These are phyloP conservation scores for Actinostola sp. DNA, from an alignment of 92 coral and sea anemone genomes.

Conservation along the genomic window DNA sequence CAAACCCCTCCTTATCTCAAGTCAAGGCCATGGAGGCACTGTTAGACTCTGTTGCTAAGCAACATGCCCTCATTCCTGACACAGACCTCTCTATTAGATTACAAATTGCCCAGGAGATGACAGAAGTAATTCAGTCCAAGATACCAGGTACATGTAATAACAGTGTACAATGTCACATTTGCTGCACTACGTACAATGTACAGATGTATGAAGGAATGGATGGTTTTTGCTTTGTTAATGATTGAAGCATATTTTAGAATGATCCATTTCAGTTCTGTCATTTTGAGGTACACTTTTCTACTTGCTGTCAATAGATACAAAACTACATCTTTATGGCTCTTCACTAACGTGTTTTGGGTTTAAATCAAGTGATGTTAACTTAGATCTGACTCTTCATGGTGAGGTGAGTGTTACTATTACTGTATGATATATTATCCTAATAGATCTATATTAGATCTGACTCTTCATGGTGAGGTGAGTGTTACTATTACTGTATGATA, in stretches of 20 bases:
- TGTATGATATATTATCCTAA: no score
- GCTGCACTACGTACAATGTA: no score
- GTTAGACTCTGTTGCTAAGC: constrained; percentile 53
- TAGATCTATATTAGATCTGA: no score
- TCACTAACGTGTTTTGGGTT: constrained; percentile 86
- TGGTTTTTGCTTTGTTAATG: no score
- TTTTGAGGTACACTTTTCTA: not conserved
- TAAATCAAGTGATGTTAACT: constrained; percentile 86
- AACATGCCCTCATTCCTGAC: constrained; percentile 73
- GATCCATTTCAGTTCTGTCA: no score
- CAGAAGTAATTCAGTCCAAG: constrained; percentile 27
- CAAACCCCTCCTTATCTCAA: constrained; percentile 61
- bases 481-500: no score
- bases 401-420: constrained; percentile 9
- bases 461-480: no score
- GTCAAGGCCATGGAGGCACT: constrained; percentile 63
- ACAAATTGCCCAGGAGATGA: constrained; percentile 55
- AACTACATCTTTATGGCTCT: constrained; percentile 79
- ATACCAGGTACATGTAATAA: constrained; percentile 79
- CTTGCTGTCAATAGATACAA: constrained; percentile 52
- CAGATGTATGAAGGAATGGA: no score
- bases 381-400: constrained; percentile 75
- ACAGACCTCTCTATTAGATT: constrained; percentile 66
- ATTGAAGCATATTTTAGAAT: no score
- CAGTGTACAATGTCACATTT: no score